Evolutionary conservation across 2,888 invertebrate genomes (phyloP), one percentile per base, ranked within the genome.

Genomic region (Conistra vaccinii): DNA sequence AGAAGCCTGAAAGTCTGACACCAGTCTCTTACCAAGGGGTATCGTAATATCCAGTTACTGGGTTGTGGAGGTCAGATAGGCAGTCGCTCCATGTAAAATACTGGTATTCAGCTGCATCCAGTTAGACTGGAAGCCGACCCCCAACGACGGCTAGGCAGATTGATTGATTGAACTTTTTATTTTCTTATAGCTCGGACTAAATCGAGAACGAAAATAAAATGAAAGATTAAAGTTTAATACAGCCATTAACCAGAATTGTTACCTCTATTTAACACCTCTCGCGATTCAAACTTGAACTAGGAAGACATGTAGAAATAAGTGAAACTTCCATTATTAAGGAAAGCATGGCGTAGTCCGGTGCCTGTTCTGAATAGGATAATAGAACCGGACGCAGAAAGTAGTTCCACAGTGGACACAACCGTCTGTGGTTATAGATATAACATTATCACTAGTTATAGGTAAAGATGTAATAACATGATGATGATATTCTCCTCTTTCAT

Each of bases 261-360:
- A n/a, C 17, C 42, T 26, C 7, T 1, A 32, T 51, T 57, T 51
- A 57, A 57, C n/a, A 51, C 3, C n/a, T 62, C 23, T 32, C 23
- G 10, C 51, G 9, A 2, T 17, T 29, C 42, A 45, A 76, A 75
- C 53, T 71, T 32, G 48, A 55, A 51, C 35, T 63, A 70, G 76
- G 82, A 81, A 81, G 76, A 81, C 76, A 70, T 23, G 20, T 10
- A 73, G 35, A 45, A 58, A 26, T 10, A 42, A 82, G 83, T 68
- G 70, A 76, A 80, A 80, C 67, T 9, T 2, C 32, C 48, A 76
- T 77, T 68, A 58, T 42, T 51, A 66, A 78, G 67, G 81, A 74
- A 78, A 68, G 58, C 32, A 55, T 39, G 39, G 53, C 35, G 51
- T 26, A 4, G 20, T 60, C 35, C 68, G n/a, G 42, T 26, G 63